Evolutionary conservation across 2,113 vertebrate species (phyloP).

Genomic region (Podarcis muralis): DNA sequence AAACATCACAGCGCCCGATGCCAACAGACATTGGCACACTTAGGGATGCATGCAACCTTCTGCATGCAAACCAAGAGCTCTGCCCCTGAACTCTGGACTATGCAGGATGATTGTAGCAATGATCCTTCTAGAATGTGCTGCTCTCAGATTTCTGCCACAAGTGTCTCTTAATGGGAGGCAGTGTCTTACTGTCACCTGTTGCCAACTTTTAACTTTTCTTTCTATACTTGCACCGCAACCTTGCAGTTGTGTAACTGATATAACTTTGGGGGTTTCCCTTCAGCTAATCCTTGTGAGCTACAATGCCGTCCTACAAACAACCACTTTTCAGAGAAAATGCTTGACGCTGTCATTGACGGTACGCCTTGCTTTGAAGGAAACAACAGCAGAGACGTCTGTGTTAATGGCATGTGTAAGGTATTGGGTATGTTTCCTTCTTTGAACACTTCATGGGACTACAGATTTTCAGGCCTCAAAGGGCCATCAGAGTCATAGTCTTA

Average conservation of each 20-base stretch:
- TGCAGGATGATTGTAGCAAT: neutral
- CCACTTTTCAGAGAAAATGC: conserved; percentile 94
- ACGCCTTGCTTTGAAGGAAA: conserved; percentile 93
- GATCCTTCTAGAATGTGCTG: neutral
- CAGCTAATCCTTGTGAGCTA: conserved; percentile 92
- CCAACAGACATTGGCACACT: too few relatives aligned
- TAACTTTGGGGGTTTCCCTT: conserved; percentile 27
- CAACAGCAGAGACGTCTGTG: conserved; percentile 89
- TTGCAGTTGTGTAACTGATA: neutral
- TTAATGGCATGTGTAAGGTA: conserved; percentile 99
- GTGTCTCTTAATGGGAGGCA: neutral
- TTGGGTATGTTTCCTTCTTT: conserved; percentile 87
- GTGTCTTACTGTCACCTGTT: neutral
- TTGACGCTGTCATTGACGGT: conserved; percentile 92
- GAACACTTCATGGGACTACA: conserved; percentile 46
- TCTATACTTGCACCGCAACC: fast-evolving
- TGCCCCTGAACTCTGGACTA: too few relatives aligned
- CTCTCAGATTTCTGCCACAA: neutral
- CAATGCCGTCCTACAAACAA: conserved; percentile 87
- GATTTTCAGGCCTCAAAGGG: neutral
- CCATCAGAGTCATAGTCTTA: neutral
- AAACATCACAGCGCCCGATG: too few relatives aligned
- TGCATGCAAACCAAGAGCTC: too few relatives aligned
- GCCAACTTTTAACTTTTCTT: neutral
- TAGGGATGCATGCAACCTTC: too few relatives aligned